Conservation (phyloP, 2,113 vertebrate species). For the Myiozetetes cayanensis region DNA sequence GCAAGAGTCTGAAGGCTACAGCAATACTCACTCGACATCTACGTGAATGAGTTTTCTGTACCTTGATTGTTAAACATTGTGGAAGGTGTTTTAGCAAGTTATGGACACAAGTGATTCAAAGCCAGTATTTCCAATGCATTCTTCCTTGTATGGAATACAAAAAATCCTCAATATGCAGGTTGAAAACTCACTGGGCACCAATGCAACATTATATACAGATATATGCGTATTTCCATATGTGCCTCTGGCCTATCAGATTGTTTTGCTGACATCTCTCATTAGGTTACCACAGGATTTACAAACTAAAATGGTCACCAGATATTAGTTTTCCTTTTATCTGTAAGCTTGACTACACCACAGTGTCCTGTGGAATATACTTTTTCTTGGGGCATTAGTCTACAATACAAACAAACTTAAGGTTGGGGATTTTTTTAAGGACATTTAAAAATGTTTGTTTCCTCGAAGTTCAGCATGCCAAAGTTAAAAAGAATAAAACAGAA, state of each 20-base stretch:
- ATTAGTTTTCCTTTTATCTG: neutral
- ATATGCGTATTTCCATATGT: neutral
- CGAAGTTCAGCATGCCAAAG: neutral
- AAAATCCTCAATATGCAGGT: neutral
- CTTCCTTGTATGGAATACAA: neutral
- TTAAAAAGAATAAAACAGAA: neutral
- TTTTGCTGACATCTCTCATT: neutral
- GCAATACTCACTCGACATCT: fast-evolving
- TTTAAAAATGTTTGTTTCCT: neutral
- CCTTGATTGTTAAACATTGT: neutral
- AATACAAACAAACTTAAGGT: neutral
- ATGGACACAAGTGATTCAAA: neutral
- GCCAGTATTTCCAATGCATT: neutral
- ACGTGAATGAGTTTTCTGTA: fast-evolving
- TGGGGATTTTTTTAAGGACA: neutral
- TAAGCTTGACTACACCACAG: neutral
- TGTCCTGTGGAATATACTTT: neutral
- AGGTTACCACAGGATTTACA: neutral
- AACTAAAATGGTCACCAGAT: neutral
- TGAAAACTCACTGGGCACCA: neutral
- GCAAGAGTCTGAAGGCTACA: neutral
- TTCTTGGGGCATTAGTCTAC: neutral
- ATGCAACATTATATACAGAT: neutral
- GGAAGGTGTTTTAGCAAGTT: neutral
- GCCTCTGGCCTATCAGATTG: neutral